Evolutionary conservation across 2,797 vertebrate species (phyloP).

Genomic region (Mus minutoides): DNA sequence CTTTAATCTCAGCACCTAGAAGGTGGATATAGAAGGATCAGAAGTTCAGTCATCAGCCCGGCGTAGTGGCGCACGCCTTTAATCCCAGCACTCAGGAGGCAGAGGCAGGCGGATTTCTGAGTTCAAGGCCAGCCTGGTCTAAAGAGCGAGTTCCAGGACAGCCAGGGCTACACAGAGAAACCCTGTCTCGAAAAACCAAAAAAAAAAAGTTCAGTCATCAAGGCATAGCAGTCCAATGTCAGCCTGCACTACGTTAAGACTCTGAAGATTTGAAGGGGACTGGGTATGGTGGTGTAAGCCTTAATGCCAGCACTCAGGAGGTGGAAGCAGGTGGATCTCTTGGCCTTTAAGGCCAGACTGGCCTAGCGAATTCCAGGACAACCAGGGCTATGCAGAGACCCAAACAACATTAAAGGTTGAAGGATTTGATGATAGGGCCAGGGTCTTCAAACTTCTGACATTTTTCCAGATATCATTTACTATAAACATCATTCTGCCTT

Average conservation of each 20-base stretch:
- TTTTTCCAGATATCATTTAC: background rate
- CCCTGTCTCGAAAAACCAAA: too few relatives aligned
- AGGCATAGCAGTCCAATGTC: background rate
- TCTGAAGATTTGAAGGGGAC: background rate
- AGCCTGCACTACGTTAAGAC: background rate
- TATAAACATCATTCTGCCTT: conserved; percentile 23
- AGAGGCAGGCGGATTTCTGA: too few relatives aligned
- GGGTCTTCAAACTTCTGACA: background rate
- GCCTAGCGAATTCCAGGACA: background rate
- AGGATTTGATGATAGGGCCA: background rate
- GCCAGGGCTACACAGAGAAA: too few relatives aligned
- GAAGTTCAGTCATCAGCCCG: background rate
- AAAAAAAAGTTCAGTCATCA: background rate
- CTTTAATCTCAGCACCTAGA: background rate
- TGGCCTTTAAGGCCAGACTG: background rate
- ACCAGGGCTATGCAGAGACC: background rate
- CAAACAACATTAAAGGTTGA: background rate
- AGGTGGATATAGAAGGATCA: background rate
- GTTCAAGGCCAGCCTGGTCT: too few relatives aligned
- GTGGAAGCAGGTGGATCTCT: background rate
- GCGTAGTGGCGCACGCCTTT: too few relatives aligned
- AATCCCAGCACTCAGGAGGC: too few relatives aligned
- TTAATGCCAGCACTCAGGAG: background rate
- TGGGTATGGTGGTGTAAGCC: background rate
- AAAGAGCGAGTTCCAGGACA: too few relatives aligned